A percentile compares a stretch with the other conserved stretches of the same genome.
These are phyloP conservation scores for Melipona bicolor DNA, from an alignment of 2,888 invertebrate genomes.

Conservation along the genomic window DNA sequence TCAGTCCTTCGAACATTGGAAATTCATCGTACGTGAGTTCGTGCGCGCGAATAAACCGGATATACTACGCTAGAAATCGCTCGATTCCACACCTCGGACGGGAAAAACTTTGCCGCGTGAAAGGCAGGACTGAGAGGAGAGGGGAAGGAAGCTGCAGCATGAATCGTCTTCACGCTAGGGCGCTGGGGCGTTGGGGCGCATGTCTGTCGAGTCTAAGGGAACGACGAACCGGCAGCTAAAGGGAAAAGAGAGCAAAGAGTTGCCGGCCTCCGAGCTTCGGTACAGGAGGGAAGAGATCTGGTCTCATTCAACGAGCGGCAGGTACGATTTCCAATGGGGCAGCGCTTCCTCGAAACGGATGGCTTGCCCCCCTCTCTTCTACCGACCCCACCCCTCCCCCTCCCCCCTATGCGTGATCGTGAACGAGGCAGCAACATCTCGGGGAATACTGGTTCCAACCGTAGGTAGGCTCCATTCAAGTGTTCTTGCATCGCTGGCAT, in stretches of 20 bases:
- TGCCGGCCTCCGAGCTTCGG: neutral
- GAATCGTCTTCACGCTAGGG: conserved; percentile 12
- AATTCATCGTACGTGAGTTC: too few relatives aligned
- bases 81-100: neutral
- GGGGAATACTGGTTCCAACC: conserved; percentile 65
- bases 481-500: conserved; percentile 72
- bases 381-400: too few relatives aligned
- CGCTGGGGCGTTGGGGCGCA: neutral
- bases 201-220: conserved; percentile 21
- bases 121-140: neutral
- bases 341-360: conserved; percentile 73
- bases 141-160: conserved; percentile 15
- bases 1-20: too few relatives aligned
- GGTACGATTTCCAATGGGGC: conserved; percentile 74
- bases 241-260: conserved; percentile 29
- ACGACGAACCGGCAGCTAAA: conserved; percentile 15
- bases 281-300: conserved; percentile 27
- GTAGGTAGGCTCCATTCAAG: conserved; percentile 75
- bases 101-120: conserved; percentile 12
- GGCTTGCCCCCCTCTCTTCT: conserved; percentile 28
- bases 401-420: conserved; percentile 56
- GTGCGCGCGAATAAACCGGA: too few relatives aligned
- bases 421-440: conserved; percentile 37
- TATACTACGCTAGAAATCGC: too few relatives aligned
- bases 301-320: conserved; percentile 67